Evolutionary conservation across 1,140 invertebrate species (phyloP), one percentile per base, ranked within the genome.

Genomic region (Drosophila navojoa): DNA sequence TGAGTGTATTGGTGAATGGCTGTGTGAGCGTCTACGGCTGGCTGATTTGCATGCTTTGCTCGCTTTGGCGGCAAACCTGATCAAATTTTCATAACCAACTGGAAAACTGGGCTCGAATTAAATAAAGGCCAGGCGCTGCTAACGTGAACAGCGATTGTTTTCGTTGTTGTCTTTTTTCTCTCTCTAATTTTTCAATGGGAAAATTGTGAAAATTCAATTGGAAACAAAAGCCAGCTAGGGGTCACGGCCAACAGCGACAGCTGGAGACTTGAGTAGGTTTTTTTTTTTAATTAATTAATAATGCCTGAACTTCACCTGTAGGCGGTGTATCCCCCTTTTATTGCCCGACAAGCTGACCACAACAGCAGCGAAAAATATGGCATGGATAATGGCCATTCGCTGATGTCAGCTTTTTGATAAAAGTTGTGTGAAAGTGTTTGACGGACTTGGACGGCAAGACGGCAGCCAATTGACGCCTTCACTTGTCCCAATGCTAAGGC

Each of bases 391-490:
- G 55, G 54, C 52, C 62, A 68, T 67, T 76, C 54, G 76, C 68
- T 71, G 71, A 69, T 79, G 76, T 62, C 60, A 47, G 54, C 53
- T 63, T 49, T 69, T 63, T 76, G 81, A 84, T 84, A 84, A 62
- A 38, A 85, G 71, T 40, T 38, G 55, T 85, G 80, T 84, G 80
- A 85, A 85, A 85, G 80, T 73, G 64, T 76, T 79, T 61, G 69
- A 62, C 71, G 42, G 59, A 44, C 66, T 40, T 19, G 15, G 27
- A 62, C 60, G 32, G 32, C 49, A 29, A 32, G 52, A 49, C 67
- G 77, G 66, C 71, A 66, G 68, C 73, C 75, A 84, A 84, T 84
- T 85, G 81, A 85, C 80, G 80, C 76, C 77, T 78, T 63, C 58
- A 71, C 71, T 77, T 69, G 60, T 58, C 64, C 35, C 75, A 67